A percentile compares a stretch with the other conserved stretches of the same genome.
Conservation (phyloP, 2,888 invertebrate genomes). For the Microctonus brassicae region DNA sequence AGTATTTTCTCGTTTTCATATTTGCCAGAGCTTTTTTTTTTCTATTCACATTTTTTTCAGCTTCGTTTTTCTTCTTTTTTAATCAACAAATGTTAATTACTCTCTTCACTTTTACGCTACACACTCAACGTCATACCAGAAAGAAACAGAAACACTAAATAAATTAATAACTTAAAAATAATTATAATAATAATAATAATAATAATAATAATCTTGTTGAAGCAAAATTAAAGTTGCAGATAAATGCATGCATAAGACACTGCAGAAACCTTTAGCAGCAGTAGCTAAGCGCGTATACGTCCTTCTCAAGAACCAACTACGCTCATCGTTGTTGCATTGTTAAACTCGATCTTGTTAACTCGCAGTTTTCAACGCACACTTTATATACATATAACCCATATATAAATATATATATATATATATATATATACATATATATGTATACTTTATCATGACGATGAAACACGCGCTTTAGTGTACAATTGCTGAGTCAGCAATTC, state of each 20-base stretch:
- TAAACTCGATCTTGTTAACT: constrained; percentile 50
- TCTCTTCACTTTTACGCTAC: background rate
- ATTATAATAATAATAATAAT: background rate
- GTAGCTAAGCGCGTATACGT: background rate
- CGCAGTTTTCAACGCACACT: constrained; percentile 33
- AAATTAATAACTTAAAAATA: background rate
- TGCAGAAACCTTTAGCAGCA: constrained; percentile 2
- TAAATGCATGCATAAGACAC: background rate
- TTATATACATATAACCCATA: background rate
- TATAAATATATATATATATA: too few relatives aligned
- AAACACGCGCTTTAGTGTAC: constrained; percentile 29
- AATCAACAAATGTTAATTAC: background rate
- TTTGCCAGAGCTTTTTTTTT: background rate
- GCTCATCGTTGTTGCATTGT: constrained; percentile 47
- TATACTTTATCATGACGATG: constrained; percentile 24
- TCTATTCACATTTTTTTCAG: background rate
- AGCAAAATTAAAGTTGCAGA: background rate
- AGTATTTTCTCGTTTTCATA: constrained; percentile 1
- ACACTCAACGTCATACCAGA: background rate
- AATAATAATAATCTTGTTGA: background rate
- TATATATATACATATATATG: too few relatives aligned
- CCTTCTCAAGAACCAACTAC: background rate
- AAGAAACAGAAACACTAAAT: background rate
- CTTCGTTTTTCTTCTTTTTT: background rate
- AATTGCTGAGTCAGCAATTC: constrained; percentile 29